Base-by-base conservation (phyloP, 1,140 invertebrate genomes). In the Halictus rubicundus region DNA sequence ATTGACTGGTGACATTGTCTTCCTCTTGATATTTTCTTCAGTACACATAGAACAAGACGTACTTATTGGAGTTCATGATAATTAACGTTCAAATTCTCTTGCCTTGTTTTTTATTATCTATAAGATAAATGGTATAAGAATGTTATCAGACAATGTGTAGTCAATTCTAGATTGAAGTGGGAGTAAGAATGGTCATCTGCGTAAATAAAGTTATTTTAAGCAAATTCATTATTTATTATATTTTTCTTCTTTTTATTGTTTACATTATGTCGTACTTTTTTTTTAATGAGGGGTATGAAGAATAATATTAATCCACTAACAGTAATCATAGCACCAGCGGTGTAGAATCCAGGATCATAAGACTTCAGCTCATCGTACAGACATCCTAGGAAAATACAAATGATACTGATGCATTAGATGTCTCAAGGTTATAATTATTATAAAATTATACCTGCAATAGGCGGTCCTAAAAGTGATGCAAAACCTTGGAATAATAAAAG, bases 401-500 rank as follows among this genome's bases (percentile, higher is more conserved):
- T 21, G 63, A 16, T 60, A 46, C 68, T 76, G 4, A 54, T n/a
- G 23, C n/a, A 21, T 57, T 49, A 49, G 10, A 32, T 14, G 21
- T 14, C 25, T 42, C 16, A 66, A 25, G n/a, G 0, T 32, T 23
- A n/a, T 12, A n/a, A n/a, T 19, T 70, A 3, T 39, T 32, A 3
- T 27, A 14, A 66, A 4, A 49, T 49, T 74, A 80, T 95, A 98
- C 97, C 98, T 91, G 96, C 97, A 81, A 98, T 95, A 25, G 98
- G 98, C 74, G 98, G 96, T 64, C 98, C 98, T 70, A 98, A 94
- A 8, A 98, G 94, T 19, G 97, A 97, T 19, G 98, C 98, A 59
- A 98, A 95, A 27, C 98, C 98, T 94, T 99, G 97, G 93, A 98
- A 98, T 14, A 99, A 94, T 74, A 98, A 93, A 9, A 99, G 93